phyloP scores from a whole-genome alignment of 1,140 invertebrate genomes.

The Solen grandis region DNA sequence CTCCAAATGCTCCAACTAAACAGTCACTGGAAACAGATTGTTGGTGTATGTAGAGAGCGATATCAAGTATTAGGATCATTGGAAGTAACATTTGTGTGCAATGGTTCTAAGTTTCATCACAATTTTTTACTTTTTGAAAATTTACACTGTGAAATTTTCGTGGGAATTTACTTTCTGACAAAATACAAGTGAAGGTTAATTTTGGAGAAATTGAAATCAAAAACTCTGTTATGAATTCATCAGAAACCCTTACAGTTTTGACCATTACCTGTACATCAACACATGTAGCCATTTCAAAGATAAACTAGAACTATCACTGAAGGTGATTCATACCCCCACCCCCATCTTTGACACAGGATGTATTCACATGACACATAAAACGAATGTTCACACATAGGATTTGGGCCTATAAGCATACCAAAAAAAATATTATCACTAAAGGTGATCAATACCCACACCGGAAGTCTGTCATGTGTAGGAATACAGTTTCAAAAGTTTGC shows the following conservation, averaged over 20 bases:
- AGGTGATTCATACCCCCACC: too few species aligned
- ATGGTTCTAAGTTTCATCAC: not conserved
- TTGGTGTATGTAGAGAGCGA: too few species aligned
- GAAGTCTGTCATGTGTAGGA: too few species aligned
- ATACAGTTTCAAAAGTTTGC: too few species aligned
- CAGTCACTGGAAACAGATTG: not conserved
- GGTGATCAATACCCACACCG: too few species aligned
- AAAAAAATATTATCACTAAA: too few species aligned
- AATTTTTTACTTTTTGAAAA: constrained; percentile 18
- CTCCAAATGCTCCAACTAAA: not conserved
- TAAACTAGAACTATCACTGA: too few species aligned
- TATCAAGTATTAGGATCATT: not conserved
- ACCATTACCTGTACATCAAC: not conserved
- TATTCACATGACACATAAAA: too few species aligned
- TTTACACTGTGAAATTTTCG: not conserved
- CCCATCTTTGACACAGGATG: too few species aligned
- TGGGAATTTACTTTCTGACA: constrained; percentile 1
- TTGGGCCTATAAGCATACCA: too few species aligned
- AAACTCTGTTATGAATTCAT: not conserved
- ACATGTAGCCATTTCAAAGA: not conserved
- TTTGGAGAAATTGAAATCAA: not conserved
- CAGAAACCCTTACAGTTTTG: not conserved
- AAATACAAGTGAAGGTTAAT: not conserved
- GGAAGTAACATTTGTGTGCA: not conserved
- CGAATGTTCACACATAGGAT: too few species aligned